Evolutionary conservation across 2,113 vertebrate species (phyloP).

Genomic region (Chauna torquata): DNA sequence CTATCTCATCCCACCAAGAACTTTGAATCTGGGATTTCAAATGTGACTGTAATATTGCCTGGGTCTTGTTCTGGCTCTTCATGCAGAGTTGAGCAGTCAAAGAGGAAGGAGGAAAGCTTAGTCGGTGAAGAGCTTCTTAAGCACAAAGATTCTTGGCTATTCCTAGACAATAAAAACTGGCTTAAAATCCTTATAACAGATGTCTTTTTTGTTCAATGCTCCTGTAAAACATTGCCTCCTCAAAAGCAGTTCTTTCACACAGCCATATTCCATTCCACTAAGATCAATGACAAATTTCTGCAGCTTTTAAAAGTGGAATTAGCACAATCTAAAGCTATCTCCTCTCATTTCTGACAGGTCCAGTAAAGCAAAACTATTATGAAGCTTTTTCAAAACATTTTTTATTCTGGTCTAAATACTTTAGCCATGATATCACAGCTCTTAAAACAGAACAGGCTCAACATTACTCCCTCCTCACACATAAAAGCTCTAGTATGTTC

Average conservation of each 20-base stretch:
- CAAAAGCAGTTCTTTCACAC: not conserved
- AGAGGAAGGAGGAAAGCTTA: not conserved
- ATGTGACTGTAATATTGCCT: not conserved
- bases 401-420: slow-evolving; percentile 18
- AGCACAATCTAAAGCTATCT: not conserved
- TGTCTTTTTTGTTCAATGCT: not conserved
- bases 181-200: not conserved
- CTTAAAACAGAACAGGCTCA: slow-evolving; percentile 1
- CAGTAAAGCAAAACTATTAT: not conserved
- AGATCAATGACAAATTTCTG: not conserved
- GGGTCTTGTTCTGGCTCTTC: not conserved
- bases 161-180: not conserved
- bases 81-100: not conserved
- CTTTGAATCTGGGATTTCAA: not conserved
- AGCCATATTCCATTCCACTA: not conserved
- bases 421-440: slow-evolving; percentile 2
- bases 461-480: not conserved
- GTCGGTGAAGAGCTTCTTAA: not conserved
- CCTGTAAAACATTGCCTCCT: not conserved
- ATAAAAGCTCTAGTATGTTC: not conserved
- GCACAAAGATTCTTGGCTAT: not conserved
- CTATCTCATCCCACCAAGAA: not conserved
- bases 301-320: slow-evolving; percentile 21
- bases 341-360: not conserved
- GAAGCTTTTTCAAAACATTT: not conserved